phyloP scores from a whole-genome alignment of 2,113 vertebrate species.

The Carassius carassius region DNA sequence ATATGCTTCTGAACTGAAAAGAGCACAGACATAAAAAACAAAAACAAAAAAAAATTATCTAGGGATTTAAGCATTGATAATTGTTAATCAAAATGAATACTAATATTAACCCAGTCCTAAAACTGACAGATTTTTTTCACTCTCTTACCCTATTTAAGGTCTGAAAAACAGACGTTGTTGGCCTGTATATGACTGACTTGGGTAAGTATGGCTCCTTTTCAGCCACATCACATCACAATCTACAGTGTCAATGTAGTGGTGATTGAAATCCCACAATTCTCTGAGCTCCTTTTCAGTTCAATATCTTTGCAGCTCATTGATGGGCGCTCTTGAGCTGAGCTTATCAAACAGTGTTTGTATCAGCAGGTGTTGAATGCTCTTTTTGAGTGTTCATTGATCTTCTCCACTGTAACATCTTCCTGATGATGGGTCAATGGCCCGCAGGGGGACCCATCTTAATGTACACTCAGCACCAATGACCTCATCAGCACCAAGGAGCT shows the following conservation, averaged over 20 bases:
- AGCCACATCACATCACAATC: not conserved
- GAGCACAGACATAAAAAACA: not conserved
- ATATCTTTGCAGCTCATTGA: conserved; percentile 51
- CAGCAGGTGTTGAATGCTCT: conserved; percentile 52
- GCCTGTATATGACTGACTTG: not conserved
- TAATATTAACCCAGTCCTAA: not conserved
- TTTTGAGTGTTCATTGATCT: conserved; percentile 50
- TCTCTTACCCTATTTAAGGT: not conserved
- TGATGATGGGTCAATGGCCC: conserved; percentile 40
- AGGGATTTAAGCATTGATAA: not conserved
- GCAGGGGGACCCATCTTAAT: not conserved
- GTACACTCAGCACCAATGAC: not conserved
- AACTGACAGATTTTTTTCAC: not conserved
- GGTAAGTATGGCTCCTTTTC: not conserved
- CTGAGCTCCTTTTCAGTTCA: conserved; percentile 34
- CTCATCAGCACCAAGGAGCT: not conserved
- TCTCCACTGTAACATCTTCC: conserved; percentile 37
- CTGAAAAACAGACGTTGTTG: not conserved
- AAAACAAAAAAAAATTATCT: not conserved
- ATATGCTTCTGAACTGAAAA: not conserved
- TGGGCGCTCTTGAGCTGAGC: conserved; percentile 31
- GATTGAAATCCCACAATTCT: conserved; percentile 17
- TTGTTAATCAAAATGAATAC: not conserved
- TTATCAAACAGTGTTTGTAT: conserved; percentile 45
- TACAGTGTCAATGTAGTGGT: not conserved